Evolutionary conservation across 2,888 invertebrate genomes (phyloP).

Genomic region (Chloroclysta siterata): DNA sequence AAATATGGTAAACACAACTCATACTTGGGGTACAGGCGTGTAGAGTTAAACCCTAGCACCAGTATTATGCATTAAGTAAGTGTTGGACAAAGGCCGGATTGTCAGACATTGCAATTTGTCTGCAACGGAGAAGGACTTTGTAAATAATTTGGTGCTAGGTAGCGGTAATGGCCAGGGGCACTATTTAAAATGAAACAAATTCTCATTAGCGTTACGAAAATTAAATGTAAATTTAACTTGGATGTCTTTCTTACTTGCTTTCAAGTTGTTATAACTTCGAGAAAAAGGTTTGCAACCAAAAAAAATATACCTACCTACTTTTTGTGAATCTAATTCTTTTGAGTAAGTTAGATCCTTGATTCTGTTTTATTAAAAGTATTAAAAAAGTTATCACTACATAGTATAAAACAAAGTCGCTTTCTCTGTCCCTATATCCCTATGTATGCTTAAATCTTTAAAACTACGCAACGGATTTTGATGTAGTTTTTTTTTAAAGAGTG

Average conservation of each 20-base stretch:
- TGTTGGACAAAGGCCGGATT: slow-evolving; percentile 40
- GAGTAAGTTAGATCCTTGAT: too few species aligned
- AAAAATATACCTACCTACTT: too few species aligned
- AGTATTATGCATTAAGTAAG: slow-evolving; percentile 37
- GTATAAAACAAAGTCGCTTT: too few species aligned
- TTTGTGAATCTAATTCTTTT: too few species aligned
- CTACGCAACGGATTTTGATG: too few species aligned
- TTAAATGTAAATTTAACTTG: slow-evolving; percentile 1
- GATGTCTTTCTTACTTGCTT: background rate
- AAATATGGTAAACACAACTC: too few species aligned
- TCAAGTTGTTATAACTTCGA: background rate
- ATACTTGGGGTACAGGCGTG: background rate
- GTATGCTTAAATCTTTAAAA: too few species aligned
- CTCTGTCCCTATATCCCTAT: too few species aligned
- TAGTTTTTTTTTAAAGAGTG: too few species aligned
- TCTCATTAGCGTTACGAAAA: background rate
- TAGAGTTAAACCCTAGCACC: background rate
- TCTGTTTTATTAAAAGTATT: too few species aligned
- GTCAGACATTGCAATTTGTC: slow-evolving; percentile 45
- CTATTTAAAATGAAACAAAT: slow-evolving; percentile 18
- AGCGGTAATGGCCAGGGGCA: slow-evolving; percentile 16
- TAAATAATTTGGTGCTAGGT: slow-evolving; percentile 25
- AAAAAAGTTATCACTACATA: too few species aligned
- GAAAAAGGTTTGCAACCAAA: too few species aligned
- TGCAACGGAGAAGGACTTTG: slow-evolving; percentile 28